Conservation (phyloP, 1,140 invertebrate genomes). For the Stegodyphus dumicola region DNA sequence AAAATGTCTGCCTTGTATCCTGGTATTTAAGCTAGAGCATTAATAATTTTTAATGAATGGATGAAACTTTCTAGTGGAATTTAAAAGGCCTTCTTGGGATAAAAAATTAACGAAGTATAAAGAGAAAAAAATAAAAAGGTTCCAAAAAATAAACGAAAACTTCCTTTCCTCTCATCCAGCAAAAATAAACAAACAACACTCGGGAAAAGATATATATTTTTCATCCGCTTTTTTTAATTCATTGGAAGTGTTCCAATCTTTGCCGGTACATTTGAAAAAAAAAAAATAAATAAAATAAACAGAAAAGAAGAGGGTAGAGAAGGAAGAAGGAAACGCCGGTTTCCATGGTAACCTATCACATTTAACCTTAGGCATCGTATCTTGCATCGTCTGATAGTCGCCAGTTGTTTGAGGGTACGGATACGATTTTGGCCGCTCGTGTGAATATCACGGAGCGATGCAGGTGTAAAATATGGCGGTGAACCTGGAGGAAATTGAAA, state of each 20-base stretch:
- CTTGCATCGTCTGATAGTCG: neutral
- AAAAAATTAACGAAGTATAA: no score
- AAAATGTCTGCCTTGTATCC: no score
- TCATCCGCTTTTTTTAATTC: neutral
- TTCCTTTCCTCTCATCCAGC: neutral
- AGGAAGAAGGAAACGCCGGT: neutral
- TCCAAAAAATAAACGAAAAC: neutral
- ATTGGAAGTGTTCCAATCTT: conserved; percentile 22
- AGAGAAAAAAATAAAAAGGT: neutral
- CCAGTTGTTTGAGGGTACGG: neutral
- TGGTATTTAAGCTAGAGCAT: no score
- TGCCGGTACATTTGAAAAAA: conserved; percentile 5
- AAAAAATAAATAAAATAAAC: neutral
- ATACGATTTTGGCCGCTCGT: no score
- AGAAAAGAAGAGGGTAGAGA: neutral
- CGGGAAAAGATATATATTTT: neutral
- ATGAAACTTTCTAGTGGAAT: no score
- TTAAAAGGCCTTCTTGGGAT: no score
- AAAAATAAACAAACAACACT: neutral
- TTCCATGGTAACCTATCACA: conserved; percentile 16
- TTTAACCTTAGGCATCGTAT: conserved; percentile 1
- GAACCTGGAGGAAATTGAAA: no score
- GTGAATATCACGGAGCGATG: no score
- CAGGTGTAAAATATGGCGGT: no score
- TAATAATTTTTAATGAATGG: no score